Conservation (phyloP, 2,113 vertebrate species). For the Menidia beryllina region DNA sequence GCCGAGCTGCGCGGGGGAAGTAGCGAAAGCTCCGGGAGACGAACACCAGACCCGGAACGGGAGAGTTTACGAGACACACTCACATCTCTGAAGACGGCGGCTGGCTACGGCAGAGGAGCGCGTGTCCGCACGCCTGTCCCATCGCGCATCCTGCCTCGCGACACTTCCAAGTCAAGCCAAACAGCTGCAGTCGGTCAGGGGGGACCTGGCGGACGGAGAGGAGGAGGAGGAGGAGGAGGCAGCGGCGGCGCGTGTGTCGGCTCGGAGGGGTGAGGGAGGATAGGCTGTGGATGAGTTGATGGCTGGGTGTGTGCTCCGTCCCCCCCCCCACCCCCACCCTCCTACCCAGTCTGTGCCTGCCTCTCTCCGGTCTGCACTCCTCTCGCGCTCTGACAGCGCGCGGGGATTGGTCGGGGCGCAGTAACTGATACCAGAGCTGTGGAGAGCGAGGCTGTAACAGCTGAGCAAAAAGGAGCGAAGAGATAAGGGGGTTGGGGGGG, state of each 20-base stretch:
- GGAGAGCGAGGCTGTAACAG: conserved; percentile 57
- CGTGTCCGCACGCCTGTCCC: conserved; percentile 98
- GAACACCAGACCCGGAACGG: background rate
- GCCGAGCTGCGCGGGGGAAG: conserved; percentile 3
- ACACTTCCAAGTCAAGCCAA: conserved; percentile 72
- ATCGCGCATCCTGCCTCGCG: conserved; percentile 92
- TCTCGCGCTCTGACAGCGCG: conserved; percentile 57
- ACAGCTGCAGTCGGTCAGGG: conserved; percentile 69
- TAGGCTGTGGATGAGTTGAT: conserved; percentile 34
- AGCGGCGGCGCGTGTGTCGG: no score
- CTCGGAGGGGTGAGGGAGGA: conserved; percentile 15
- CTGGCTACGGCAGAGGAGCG: conserved; percentile 97
- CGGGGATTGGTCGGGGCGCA: conserved; percentile 74
- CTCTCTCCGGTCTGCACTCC: conserved; percentile 39
- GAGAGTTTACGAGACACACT: conserved; percentile 73
- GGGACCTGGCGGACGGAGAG: conserved; percentile 2
- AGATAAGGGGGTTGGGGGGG: background rate
- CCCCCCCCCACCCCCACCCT: conserved; percentile 25
- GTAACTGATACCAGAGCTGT: conserved; percentile 77
- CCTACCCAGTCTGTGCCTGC: conserved; percentile 34
- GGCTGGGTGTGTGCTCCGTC: conserved; percentile 46
- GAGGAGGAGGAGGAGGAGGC: no score
- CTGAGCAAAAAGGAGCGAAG: conserved; percentile 27
- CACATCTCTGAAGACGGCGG: conserved; percentile 88
- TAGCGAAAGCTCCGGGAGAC: background rate